phyloP scores from a whole-genome alignment of 2,113 vertebrate genomes.

The Takifugu flavidus region DNA sequence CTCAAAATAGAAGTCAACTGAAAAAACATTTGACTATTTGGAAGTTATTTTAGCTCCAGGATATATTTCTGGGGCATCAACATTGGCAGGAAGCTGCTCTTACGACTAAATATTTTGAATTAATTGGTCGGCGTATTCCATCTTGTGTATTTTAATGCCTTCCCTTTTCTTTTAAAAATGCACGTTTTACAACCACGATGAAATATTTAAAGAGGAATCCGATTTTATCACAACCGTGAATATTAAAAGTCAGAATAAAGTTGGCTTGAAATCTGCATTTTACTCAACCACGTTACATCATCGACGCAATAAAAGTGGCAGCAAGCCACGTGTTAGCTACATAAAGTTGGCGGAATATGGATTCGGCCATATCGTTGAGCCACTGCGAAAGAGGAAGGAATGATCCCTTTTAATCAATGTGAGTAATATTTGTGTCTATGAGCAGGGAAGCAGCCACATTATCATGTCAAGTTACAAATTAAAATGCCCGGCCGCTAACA shows the following conservation, averaged over 20 bases:
- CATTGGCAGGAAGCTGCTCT: background rate
- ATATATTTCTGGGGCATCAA: background rate
- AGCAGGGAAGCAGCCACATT: slow-evolving; percentile 67
- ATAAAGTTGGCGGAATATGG: slow-evolving; percentile 54
- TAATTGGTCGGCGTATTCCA: background rate
- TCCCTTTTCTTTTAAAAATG: background rate
- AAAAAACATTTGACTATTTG: background rate
- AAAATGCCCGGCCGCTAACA: slow-evolving; percentile 74
- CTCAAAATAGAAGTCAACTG: background rate
- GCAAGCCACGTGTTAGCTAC: slow-evolving; percentile 54
- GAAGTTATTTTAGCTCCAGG: no score
- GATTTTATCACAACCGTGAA: slow-evolving; percentile 4
- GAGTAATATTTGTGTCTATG: slow-evolving; percentile 70
- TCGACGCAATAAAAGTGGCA: slow-evolving; percentile 36
- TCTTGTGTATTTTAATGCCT: background rate
- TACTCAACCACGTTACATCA: slow-evolving; percentile 31
- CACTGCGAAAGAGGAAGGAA: slow-evolving; percentile 41
- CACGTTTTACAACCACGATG: slow-evolving; percentile 7
- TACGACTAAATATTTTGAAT: slow-evolving; percentile 3
- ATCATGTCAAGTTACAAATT: slow-evolving; percentile 80
- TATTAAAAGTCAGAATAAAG: slow-evolving; percentile 11
- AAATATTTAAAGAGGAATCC: slow-evolving; percentile 11
- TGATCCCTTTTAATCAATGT: slow-evolving; percentile 74
- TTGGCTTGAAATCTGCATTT: slow-evolving; percentile 40
- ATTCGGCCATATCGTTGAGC: slow-evolving; percentile 48